phyloP scores from a whole-genome alignment of 2,797 vertebrate genomes.

The Paedocypris micromegethes region DNA sequence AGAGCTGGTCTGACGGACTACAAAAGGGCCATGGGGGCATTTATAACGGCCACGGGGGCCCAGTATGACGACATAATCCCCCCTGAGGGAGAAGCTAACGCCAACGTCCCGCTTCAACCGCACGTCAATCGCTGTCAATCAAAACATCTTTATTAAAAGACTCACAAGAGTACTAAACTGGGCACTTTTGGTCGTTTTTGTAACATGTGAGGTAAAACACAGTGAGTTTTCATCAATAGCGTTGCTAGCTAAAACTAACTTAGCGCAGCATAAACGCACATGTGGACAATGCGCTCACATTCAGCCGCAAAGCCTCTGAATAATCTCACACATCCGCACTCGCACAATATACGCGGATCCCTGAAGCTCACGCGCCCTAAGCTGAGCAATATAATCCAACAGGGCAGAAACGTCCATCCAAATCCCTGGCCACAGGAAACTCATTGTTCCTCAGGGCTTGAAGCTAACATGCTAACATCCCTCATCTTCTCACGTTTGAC shows the following conservation, averaged over 20 bases:
- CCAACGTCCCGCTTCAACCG: conserved; percentile 64
- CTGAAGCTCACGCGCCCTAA: conserved; percentile 56
- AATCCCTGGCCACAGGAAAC: conserved; percentile 69
- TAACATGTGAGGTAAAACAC: too few species aligned
- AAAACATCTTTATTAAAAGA: too few species aligned
- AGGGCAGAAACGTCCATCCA: conserved; percentile 57
- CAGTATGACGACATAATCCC: conserved; percentile 72
- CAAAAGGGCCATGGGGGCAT: conserved; percentile 68
- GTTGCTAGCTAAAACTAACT: conserved; percentile 6
- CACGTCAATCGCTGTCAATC: conserved; percentile 60
- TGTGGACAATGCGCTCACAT: conserved; percentile 29
- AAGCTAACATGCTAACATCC: conserved; percentile 35
- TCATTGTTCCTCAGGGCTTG: conserved; percentile 55
- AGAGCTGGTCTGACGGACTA: conserved; percentile 71
- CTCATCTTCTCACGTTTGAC: neutral
- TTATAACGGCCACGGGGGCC: conserved; percentile 72
- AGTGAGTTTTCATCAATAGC: too few species aligned
- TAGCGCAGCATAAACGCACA: neutral
- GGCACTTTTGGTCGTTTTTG: too few species aligned
- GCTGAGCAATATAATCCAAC: conserved; percentile 64
- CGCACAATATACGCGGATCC: conserved; percentile 51
- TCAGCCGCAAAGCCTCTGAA: conserved; percentile 15
- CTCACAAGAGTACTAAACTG: too few species aligned
- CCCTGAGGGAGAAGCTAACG: conserved; percentile 51
- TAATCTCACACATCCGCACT: conserved; percentile 7